Evolutionary conservation across 1,140 invertebrate genomes (phyloP), one percentile per base, ranked within the genome.

Genomic region (Chlorops oryzae): DNA sequence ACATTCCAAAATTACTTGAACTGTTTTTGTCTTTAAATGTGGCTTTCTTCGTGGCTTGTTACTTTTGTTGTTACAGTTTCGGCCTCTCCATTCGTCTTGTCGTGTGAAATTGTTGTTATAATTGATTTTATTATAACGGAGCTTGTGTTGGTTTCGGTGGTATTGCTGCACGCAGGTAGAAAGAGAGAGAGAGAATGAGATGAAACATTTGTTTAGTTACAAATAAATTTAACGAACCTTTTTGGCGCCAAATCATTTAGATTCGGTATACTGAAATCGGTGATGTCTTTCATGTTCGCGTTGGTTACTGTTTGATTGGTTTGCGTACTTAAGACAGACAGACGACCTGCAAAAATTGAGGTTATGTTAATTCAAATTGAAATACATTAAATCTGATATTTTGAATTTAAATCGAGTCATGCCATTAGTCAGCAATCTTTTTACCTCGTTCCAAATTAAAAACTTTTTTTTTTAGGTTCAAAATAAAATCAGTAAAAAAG

Each of bases 41-140:
- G 57, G 35, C 69, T 71, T 47, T 72, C 70, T 45, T 71, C 65
- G 21, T 60, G 66, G 18, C 59, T 57, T 40, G 61, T 63, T 12
- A 51, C 61, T 35, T 59, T 65, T 41, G 68, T 58, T 23, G 58
- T 66, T 17, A 51, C 42, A 18, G 51, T 52, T 58, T 68, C 69
- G 22, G 54, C 54, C 57, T 72, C 69, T 7, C 70, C 70, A 50
- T 72, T 72, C 7, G 59, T 61, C 15, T 65, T 64, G 42, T 65
- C 69, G 25, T 72, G 65, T 42, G 66, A 69, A 56, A 72, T 64
- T 47, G 58, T 72, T 12, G 70, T 72, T 15, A 72, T 72, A 17
- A 70, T 55, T 1, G 70, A 72, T 61, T 72, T 72, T 22, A 72
- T 72, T 7, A 72, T 61, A 5, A 72, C 69, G 13, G 69, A 69